Conservation (phyloP, 1,140 invertebrate species). For the Drosophila nannoptera region DNA sequence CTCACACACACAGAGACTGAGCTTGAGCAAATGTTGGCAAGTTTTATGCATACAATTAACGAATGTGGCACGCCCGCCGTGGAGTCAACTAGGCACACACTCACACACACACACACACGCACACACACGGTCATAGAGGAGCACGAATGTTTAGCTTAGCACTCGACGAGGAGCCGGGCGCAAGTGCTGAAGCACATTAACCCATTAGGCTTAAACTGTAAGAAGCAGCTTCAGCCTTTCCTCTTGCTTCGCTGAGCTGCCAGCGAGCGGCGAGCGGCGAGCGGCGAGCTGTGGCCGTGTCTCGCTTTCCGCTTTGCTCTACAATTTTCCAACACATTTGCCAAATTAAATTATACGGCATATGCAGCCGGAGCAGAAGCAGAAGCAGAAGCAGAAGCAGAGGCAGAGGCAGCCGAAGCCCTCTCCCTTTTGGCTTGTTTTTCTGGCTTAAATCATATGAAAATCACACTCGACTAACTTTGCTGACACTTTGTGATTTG, state of each 20-base stretch:
- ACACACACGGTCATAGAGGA: conserved; percentile 10
- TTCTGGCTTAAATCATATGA: conserved; percentile 57
- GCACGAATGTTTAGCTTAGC: conserved; percentile 5
- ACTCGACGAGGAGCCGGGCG: conserved; percentile 10
- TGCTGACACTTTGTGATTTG: conserved; percentile 66
- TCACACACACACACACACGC: conserved; percentile 11
- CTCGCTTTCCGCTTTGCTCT: conserved; percentile 52
- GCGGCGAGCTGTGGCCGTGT: conserved; percentile 1
- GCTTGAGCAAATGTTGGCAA: conserved; percentile 57
- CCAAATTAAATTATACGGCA: conserved; percentile 72
- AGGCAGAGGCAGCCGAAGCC: conserved; percentile 19
- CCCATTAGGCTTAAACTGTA: conserved; percentile 71
- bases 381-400: no score
- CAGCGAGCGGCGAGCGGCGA: no score
- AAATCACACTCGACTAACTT: conserved; percentile 63
- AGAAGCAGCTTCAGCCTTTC: conserved; percentile 38
- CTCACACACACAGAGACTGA: neutral
- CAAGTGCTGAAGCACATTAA: conserved; percentile 71
- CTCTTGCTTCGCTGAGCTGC: conserved; percentile 37
- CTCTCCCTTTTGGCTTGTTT: conserved; percentile 16
- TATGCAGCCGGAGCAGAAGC: conserved; percentile 36
- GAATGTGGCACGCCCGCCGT: conserved; percentile 70
- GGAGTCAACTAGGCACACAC: conserved; percentile 57
- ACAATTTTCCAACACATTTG: conserved; percentile 77
- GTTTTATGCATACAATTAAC: conserved; percentile 77